These are phyloP conservation scores for Laspeyria flexula DNA, from an alignment of 2,888 invertebrate species.

Conservation along the genomic window DNA sequence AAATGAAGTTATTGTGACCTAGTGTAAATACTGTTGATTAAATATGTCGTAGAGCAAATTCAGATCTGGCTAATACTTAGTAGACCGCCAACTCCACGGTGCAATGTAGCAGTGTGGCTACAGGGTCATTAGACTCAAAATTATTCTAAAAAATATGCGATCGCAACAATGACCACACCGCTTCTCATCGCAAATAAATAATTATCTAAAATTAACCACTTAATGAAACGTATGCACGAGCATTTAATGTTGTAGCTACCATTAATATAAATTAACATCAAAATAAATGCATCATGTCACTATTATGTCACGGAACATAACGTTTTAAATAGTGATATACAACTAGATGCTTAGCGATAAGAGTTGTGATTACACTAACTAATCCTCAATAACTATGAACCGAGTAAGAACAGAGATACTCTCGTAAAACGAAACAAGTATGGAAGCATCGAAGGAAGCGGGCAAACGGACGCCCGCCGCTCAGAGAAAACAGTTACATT, in stretches of 20 bases:
- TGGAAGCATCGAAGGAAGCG: constrained; percentile 68
- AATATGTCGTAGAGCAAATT: constrained; percentile 67
- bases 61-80: constrained; percentile 77
- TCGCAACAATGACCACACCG: constrained; percentile 63
- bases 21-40: constrained; percentile 73
- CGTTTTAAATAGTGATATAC: constrained; percentile 73
- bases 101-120: constrained; percentile 56
- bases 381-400: constrained; percentile 68
- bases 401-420: constrained; percentile 64
- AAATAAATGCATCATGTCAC: constrained; percentile 86
- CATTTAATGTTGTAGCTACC: constrained; percentile 84
- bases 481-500: constrained; percentile 57
- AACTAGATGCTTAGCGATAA: constrained; percentile 78
- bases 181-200: constrained; percentile 72
- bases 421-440: constrained; percentile 70
- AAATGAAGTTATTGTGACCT: constrained; percentile 71
- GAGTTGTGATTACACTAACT: constrained; percentile 83
- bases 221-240: constrained; percentile 78
- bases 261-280: constrained; percentile 84
- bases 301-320: constrained; percentile 82
- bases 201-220: constrained; percentile 78
- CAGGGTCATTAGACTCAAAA: constrained; percentile 62
- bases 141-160: constrained; percentile 72
- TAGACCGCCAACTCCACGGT: constrained; percentile 49
- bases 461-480: constrained; percentile 23